phyloP scores from a whole-genome alignment of 2,113 vertebrate genomes.

The Hypomesus transpacificus region DNA sequence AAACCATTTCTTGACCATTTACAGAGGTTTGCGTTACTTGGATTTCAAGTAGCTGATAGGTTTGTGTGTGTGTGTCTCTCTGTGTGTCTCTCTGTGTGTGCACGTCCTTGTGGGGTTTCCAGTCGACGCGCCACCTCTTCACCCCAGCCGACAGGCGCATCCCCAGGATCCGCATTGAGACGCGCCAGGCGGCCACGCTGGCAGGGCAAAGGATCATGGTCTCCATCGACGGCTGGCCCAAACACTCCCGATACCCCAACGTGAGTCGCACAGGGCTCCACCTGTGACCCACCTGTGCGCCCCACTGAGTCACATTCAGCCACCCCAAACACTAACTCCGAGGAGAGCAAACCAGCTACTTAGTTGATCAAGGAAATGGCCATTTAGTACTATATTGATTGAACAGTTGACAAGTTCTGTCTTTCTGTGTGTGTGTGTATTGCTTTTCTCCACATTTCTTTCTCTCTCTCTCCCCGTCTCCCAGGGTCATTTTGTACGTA shows the following conservation, averaged over 20 bases:
- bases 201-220: conserved; percentile 94
- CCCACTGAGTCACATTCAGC: not conserved
- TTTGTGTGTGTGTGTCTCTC: no score
- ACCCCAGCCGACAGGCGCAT: conserved; percentile 92
- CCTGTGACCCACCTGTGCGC: not conserved
- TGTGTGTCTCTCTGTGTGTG: not conserved
- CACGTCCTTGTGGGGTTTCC: conserved; percentile 8
- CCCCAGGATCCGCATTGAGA: conserved; percentile 95
- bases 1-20: no score
- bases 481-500: conserved; percentile 96
- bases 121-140: conserved; percentile 94
- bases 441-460: not conserved
- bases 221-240: conserved; percentile 94
- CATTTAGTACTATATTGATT: not conserved
- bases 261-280: conserved; percentile 66
- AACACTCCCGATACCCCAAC: conserved; percentile 94
- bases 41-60: no score
- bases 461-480: not conserved
- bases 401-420: no score
- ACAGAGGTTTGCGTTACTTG: no score
- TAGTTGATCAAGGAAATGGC: no score
- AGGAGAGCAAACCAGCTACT: no score
- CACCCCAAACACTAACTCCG: not conserved
- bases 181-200: conserved; percentile 82
- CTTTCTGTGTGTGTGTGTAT: no score